phyloP scores from a whole-genome alignment of 2,113 vertebrate species.

The Pelodiscus sinensis region DNA sequence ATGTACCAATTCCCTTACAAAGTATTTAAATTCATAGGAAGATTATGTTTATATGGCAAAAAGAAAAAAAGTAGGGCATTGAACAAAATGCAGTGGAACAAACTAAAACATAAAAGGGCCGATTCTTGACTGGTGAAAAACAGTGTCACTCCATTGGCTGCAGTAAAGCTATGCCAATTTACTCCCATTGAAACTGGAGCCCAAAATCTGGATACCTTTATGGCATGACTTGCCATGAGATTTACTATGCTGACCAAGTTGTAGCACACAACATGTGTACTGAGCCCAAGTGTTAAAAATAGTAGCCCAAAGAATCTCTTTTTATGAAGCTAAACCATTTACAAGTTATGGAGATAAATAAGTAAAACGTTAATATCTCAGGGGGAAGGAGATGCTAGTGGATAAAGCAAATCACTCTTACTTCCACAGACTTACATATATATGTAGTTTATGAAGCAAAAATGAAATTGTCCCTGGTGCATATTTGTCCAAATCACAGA shows the following conservation, averaged over 20 bases:
- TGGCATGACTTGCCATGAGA: background rate
- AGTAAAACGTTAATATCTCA: background rate
- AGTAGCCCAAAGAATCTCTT: background rate
- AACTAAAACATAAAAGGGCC: background rate
- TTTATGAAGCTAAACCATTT: background rate
- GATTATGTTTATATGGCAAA: background rate
- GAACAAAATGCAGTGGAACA: background rate
- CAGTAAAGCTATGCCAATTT: background rate
- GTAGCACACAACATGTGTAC: background rate
- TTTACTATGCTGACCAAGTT: background rate
- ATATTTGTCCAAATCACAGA: background rate
- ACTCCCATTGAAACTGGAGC: background rate
- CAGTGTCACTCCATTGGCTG: background rate
- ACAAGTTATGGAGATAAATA: background rate
- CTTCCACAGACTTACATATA: background rate
- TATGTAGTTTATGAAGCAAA: background rate
- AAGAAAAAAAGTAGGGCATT: background rate
- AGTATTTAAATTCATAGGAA: background rate
- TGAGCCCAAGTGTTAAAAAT: background rate
- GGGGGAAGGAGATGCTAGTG: background rate
- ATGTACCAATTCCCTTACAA: background rate
- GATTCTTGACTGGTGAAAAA: conserved; percentile 6
- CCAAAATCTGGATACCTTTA: background rate
- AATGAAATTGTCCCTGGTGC: background rate
- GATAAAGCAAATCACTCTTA: background rate